These are phyloP conservation scores for Oryzias javanicus DNA, from an alignment of 2,113 vertebrate genomes.

Conservation along the genomic window DNA sequence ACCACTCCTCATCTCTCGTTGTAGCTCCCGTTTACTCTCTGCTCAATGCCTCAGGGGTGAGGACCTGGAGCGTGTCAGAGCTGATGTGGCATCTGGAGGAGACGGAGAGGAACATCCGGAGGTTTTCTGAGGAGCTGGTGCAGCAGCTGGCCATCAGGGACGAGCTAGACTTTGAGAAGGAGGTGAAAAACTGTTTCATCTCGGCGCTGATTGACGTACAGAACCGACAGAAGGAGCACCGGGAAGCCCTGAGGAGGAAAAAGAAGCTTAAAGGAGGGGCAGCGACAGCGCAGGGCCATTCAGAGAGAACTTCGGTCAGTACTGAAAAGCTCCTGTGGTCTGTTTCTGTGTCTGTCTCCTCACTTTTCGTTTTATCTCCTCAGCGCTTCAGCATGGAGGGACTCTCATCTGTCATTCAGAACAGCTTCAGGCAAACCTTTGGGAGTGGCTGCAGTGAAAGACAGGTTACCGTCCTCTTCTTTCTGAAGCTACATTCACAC, in stretches of 20 bases:
- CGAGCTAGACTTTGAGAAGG: conserved; percentile 96
- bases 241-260: conserved; percentile 90
- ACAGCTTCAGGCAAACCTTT: conserved; percentile 97
- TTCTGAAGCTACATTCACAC: neutral
- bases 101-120: conserved; percentile 84
- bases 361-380: conserved; percentile 47
- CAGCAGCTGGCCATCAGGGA: conserved; percentile 91
- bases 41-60: conserved; percentile 40
- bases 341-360: conserved; percentile 35
- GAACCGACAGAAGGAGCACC: conserved; percentile 92
- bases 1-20: neutral
- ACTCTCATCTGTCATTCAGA: conserved; percentile 96
- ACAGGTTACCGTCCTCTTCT: conserved; percentile 84
- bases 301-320: conserved; percentile 76
- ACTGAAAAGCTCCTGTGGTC: neutral
- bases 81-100: conserved; percentile 88
- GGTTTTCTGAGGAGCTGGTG: conserved; percentile 91
- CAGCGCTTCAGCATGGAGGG: conserved; percentile 99
- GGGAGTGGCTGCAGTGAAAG: conserved; percentile 88
- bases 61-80: conserved; percentile 74
- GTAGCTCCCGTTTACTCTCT: neutral
- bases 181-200: conserved; percentile 98
- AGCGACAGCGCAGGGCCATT: conserved; percentile 77
- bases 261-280: conserved; percentile 84
- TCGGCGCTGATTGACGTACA: conserved; percentile 95